Conservation (phyloP, 2,888 invertebrate genomes). For the Pristionchus mayeri region DNA sequence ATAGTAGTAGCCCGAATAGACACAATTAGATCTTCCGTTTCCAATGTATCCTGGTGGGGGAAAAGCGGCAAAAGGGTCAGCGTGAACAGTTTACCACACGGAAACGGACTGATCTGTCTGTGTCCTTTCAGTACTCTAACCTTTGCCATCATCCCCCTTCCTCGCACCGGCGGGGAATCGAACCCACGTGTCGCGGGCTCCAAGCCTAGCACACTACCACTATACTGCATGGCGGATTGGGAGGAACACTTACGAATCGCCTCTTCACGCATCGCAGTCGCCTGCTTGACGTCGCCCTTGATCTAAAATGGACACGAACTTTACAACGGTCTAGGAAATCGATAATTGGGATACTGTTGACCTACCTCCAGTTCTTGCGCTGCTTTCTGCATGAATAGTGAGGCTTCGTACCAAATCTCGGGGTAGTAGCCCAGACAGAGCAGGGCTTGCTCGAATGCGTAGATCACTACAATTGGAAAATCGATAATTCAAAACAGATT, state of each 20-base stretch:
- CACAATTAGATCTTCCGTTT: not conserved
- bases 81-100: constrained; percentile 27
- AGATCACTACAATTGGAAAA: constrained; percentile 84
- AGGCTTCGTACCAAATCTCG: constrained; percentile 99
- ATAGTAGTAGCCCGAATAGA: not conserved
- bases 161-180: constrained; percentile 25
- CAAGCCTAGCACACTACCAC: constrained; percentile 8
- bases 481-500: not conserved
- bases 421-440: constrained; percentile 97
- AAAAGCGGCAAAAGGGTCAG: constrained; percentile 39
- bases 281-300: constrained; percentile 72
- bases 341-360: not conserved
- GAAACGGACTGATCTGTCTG: constrained; percentile 33
- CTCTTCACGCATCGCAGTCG: constrained; percentile 58
- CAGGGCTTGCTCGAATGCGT: constrained; percentile 97
- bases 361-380: constrained; percentile 90
- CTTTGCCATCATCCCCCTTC: constrained; percentile 38
- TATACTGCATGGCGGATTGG: not conserved
- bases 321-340: not conserved
- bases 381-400: constrained; percentile 94
- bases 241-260: constrained; percentile 61
- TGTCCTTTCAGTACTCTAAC: constrained; percentile 46
- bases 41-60: not conserved
- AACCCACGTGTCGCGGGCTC: not conserved
- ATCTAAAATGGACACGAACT: constrained; percentile 84